Base-by-base conservation (phyloP, 2,113 vertebrate species). In the Centropristis striata region DNA sequence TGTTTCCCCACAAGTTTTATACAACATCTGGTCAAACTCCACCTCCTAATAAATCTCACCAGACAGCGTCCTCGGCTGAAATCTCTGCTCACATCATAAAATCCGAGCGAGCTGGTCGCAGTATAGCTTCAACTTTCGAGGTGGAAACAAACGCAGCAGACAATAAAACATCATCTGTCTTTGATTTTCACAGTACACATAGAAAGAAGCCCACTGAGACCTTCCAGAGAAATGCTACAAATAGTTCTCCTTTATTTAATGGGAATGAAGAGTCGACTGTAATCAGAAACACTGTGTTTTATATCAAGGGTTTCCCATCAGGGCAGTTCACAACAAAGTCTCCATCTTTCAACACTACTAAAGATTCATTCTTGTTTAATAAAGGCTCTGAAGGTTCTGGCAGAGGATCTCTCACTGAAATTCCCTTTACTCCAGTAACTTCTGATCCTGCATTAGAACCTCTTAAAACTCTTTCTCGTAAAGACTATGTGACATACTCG, bases 321-420 rank as follows among this genome's bases (percentile, higher is more conserved):
- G 54, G 27, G 42, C 46, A 68, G 53, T 37, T 84, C 32, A 70
- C 61, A 49, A 63, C 76, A 65, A 66, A 32, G 15, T 54, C 75
- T 51, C 61, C 70, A 49, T 74, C 70, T 82, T 65, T 82, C 12
- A 76, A 57, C 20, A 71, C 75, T 50, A 74, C 63, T 70, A 75
- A 85, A 69, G 59, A 63, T 32, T 36, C 32, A 20, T 54, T 83
- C 23, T 47, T 58, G 20, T 32, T 78, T 25, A 82, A 71, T 50
- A 59, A 80, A 81, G 16, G 16, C 63, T 59, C 75, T 68, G 55
- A 66, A 51, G 51, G 44, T 51, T 61, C 51, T 46, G 25, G 47
- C 37, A 59, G 78, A 82, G 76, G 3, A 60, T 47, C 28, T 54
- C 11, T 53, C 23, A 10, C 50, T 66, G 42, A 54, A 59, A 53